Evolutionary conservation across 2,888 invertebrate genomes (phyloP).

Genomic region (Oscheius myriophilus): DNA sequence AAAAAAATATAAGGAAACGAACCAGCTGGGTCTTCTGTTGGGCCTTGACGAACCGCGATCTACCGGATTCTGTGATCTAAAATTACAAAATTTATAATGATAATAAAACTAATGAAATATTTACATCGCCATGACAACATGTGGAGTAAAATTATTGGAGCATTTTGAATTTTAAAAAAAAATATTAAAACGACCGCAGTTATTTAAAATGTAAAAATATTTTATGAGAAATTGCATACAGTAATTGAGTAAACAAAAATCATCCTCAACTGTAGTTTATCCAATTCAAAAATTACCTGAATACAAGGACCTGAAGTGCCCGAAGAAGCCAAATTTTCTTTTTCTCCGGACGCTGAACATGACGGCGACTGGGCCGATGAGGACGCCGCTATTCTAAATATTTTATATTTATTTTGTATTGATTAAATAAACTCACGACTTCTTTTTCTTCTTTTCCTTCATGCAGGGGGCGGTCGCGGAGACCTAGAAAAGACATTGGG

Average conservation of each 20-base stretch:
- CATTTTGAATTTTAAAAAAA: too few relatives aligned
- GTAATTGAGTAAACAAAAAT: too few relatives aligned
- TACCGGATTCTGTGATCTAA: conserved; percentile 24
- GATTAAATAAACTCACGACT: conserved; percentile 19
- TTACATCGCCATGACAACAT: too few relatives aligned
- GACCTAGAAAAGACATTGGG: conserved; percentile 22
- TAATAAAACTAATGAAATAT: not conserved
- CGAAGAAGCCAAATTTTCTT: conserved; percentile 30
- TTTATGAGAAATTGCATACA: too few relatives aligned
- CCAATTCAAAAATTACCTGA: conserved; percentile 10
- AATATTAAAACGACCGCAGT: too few relatives aligned
- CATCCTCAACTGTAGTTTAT: too few relatives aligned
- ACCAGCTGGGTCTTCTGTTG: conserved; percentile 19
- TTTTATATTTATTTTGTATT: not conserved
- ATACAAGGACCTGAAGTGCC: conserved; percentile 7
- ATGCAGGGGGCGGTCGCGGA: conserved; percentile 15
- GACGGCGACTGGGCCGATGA: conserved; percentile 8
- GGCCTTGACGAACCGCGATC: conserved; percentile 20
- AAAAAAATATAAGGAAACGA: not conserved
- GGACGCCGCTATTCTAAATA: too few relatives aligned
- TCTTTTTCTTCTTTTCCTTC: conserved; percentile 26
- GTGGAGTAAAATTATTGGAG: too few relatives aligned
- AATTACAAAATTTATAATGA: not conserved
- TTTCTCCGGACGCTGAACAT: conserved; percentile 28
- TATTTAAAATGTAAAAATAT: too few relatives aligned